phyloP scores from a whole-genome alignment of 92 coral and sea anemone genomes.

The Zoanthus sansibaricus region DNA sequence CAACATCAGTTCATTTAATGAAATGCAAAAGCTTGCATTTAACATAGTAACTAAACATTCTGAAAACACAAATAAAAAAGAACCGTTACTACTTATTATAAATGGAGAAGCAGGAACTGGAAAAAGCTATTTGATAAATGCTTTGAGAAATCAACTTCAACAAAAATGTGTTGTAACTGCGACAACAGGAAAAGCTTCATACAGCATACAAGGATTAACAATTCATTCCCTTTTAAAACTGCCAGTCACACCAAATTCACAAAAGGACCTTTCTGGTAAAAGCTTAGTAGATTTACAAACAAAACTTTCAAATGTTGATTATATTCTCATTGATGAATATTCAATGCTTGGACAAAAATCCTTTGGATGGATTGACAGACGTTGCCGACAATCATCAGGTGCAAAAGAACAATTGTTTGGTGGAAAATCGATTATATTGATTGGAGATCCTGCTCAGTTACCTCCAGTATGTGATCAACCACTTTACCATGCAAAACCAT shows the following conservation, averaged over 20 bases:
- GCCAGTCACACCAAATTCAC: constrained; percentile 27
- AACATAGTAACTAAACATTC: constrained; percentile 49
- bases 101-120: constrained; percentile 47
- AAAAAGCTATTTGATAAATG: too few relatives aligned
- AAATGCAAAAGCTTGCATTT: constrained; percentile 49
- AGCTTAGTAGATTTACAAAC: constrained; percentile 44
- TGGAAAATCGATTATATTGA: not conserved
- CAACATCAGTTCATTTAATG: constrained; percentile 41
- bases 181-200: constrained; percentile 62
- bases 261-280: constrained; percentile 57
- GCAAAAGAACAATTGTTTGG: constrained; percentile 62
- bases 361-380: constrained; percentile 46
- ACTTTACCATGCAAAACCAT: too few relatives aligned
- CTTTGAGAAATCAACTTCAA: constrained; percentile 40
- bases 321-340: constrained; percentile 60
- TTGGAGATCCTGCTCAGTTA: too few relatives aligned
- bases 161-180: constrained; percentile 62
- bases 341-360: constrained; percentile 69
- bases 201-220: constrained; percentile 54
- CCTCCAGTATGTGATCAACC: too few relatives aligned
- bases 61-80: constrained; percentile 29
- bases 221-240: constrained; percentile 49
- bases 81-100: constrained; percentile 58
- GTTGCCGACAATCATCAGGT: constrained; percentile 64
- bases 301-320: constrained; percentile 23